Base-by-base conservation (phyloP, 2,888 invertebrate species). In the Tethea ocularis region DNA sequence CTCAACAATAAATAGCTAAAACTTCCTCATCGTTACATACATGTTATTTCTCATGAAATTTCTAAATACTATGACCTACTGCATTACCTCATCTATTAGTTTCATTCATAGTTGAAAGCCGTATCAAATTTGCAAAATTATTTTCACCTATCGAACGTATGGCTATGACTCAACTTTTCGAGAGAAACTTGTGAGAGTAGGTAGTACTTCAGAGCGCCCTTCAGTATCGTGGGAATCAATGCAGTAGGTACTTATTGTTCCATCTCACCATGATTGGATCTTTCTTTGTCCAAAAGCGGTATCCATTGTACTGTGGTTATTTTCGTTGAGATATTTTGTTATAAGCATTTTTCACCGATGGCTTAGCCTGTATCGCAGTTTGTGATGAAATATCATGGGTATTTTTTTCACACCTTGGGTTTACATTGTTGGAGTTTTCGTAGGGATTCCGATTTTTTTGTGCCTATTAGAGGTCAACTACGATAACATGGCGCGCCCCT, bases 71-170 rank as follows among this genome's bases (percentile, higher is more conserved):
- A 20, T 46, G 46, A 46, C 46, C 46, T 46, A 46, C 17, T 46
- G 46, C 20, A 20, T 46, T 46, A 20, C 46, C 20, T 46, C 46
- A 46, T 20, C 17, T 46, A 46, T 46, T 46, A 46, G 46, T 46
- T 46, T 46, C 46, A 20, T 46, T 46, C 20, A 46, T 46, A 20
- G 46, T 46, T 46, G n/a, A 46, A 46, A 46, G 17, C 46, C 46
- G 46, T 46, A 10, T 46, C 46, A 7, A 46, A 46, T 46, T 46
- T 17, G 20, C 46, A 46, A 20, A 20, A 46, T 46, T 46, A 46
- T 46, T 46, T 46, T 46, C 46, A 46, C 20, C 20, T 20, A 46
- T 10, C 8, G 2, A 46, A 46, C 20, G 10, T 10, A 46, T 20
- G 8, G 1, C n/a, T 46, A 46, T 46, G 46, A 46, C 10, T 46